Base-by-base conservation (phyloP, 2,888 invertebrate genomes). In the Melinaea marsaeus region DNA sequence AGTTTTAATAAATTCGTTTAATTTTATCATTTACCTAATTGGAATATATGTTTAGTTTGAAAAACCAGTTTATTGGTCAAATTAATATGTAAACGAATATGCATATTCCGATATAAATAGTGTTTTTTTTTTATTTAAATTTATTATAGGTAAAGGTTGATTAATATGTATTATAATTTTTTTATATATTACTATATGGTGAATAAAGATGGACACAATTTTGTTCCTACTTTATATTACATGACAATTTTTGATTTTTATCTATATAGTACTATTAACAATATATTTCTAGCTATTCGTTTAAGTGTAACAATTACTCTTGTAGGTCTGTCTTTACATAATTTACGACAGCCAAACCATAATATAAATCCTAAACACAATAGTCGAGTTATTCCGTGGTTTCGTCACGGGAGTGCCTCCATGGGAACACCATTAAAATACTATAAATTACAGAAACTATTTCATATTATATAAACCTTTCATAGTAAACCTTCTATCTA, bases 341-440 rank as follows among this genome's bases (percentile, higher is more conserved):
- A 55, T 13, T 11, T 4, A 4, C 32, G 2, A 32, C 2, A 3
- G 0, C 11, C 42, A 42, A 37, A 6, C 7, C 7, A 37, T 42
- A 5, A 42, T 9, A 42, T 42, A 9, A 45, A n/a, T 34, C 57
- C 45, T 62, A 46, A 55, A 45, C 13, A 48, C 32, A 47, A 47
- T 47, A 33, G 45, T 58, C 32, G 35, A 48, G 35, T 51, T 58
- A 34, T 47, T n/a, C 47, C 34, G 37, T 37, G 37, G 32, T 5
- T 55, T 58, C 58, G 62, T 62, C 62, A 62, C 62, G 62, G 62
- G 62, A 62, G 55, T 47, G 55, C 4, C 4, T 55, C 33, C n/a
- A 22, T 62, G 62, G 58, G 62, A 58, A 48, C 48, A 37, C 22
- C 22, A 22, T 22, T 22, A 22, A 45, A 56, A 35, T 61, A 42